Percentiles rank a stretch among this genome's conserved stretches.
These are phyloP conservation scores for Florisuga fusca DNA, from an alignment of 2,797 vertebrate genomes.

Conservation along the genomic window DNA sequence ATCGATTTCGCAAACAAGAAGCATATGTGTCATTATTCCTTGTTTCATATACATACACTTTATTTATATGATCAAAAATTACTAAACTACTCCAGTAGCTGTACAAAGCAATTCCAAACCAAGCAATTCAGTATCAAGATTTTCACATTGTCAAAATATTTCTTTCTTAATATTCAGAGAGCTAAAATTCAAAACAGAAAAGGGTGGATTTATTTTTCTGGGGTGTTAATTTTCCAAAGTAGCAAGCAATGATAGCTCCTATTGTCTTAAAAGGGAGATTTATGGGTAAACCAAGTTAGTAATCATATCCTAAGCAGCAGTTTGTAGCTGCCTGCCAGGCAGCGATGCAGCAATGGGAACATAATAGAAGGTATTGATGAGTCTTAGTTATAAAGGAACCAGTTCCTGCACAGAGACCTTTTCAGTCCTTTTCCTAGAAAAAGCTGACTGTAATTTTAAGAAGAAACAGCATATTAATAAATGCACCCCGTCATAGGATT, in stretches of 20 bases:
- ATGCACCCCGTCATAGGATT: background rate
- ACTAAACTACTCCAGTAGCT: background rate
- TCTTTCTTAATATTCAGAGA: background rate
- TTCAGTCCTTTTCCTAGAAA: background rate
- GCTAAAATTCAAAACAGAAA: background rate
- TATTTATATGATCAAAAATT: background rate
- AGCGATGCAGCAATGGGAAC: background rate
- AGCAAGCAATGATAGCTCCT: background rate
- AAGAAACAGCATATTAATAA: background rate
- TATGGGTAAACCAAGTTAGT: background rate
- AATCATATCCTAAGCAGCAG: background rate
- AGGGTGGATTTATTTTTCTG: background rate
- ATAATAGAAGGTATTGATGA: accelerated
- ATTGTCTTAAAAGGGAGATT: background rate
- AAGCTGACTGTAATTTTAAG: background rate
- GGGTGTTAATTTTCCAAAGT: background rate
- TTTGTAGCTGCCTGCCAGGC: background rate
- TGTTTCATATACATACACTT: background rate
- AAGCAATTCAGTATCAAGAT: background rate
- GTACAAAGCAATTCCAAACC: background rate
- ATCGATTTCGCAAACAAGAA: background rate
- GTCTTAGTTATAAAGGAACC: background rate
- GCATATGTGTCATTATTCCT: background rate
- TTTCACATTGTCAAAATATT: background rate
- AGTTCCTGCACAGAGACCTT: background rate